Base-by-base conservation (phyloP, 2,113 vertebrate species). In the Actinemys pallida region DNA sequence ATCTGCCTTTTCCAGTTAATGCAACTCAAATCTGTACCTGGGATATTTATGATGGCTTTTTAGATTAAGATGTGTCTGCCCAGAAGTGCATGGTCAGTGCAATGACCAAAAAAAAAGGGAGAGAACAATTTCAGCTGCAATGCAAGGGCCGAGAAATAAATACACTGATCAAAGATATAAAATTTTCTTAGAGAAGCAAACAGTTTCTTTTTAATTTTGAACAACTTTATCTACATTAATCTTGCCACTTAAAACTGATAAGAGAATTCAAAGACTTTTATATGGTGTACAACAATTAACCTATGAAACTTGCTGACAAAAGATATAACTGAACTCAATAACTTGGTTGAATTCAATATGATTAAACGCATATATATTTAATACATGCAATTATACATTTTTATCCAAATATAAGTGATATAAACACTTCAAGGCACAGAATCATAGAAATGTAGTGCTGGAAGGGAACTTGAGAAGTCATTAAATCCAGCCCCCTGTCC, bases 21-120 rank as follows among this genome's bases (percentile, higher is more conserved):
- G 87, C 47, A 97, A 95, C 89, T 94, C 95, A 90, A 93, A 96
- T 95, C 80, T 94, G 95, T 97, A 96, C 56, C 45, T 94, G 84
- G 78, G 93, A 96, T 97, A 98, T 91, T 93, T 96, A 96, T 65
- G 12, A 62, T 78, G 85, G 14, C 24, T 95, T 94, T 96, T 94
- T 93, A 95, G 95, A 96, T 97, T 95, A 89, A 53, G 95, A 93
- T 62, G 45, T 83, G 45, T 83, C 69, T 96, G 54, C 87, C 47
- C 81, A 91, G 91, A 95, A 97, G 29, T 62, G 91, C 14, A 89
- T 76, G 0, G 4, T 49, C 90, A 92, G 86, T 35, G 6, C 5
- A 59, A 29, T 90, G 54, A 78, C 27, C 8, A 75, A 90, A 96
- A 96, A 96, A 5, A 1, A 12, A 87, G 24, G 86, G 59, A 89